Evolutionary conservation across 2,888 invertebrate genomes (phyloP).

Genomic region (Drosophila mulleri): DNA sequence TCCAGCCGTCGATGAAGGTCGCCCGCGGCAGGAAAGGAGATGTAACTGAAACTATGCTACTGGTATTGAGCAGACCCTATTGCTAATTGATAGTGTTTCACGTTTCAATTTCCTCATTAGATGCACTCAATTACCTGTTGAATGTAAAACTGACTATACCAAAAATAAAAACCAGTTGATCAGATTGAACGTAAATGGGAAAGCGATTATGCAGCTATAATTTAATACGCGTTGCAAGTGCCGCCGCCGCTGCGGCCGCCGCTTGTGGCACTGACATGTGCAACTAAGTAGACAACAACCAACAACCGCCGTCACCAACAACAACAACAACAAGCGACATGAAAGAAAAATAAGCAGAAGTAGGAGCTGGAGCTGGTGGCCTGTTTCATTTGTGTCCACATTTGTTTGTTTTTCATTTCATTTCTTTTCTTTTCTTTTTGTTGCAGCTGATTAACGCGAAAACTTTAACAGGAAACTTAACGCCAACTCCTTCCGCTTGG

Average conservation of each 20-base stretch:
- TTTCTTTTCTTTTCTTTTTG: constrained; percentile 49
- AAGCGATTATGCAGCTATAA: constrained; percentile 76
- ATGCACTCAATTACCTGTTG: constrained; percentile 69
- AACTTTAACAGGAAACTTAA: constrained; percentile 71
- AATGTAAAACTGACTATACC: constrained; percentile 52
- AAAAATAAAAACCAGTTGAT: constrained; percentile 71
- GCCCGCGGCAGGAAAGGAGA: background rate
- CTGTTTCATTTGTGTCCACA: constrained; percentile 40
- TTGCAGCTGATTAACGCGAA: constrained; percentile 58
- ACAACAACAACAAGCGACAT: constrained; percentile 5
- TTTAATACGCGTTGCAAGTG: constrained; percentile 42
- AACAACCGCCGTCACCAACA: background rate
- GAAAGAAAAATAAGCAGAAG: constrained; percentile 39
- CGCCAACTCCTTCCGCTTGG: constrained; percentile 73
- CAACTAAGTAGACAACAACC: constrained; percentile 17
- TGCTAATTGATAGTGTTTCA: constrained; percentile 12
- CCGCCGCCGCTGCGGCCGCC: constrained; percentile 22
- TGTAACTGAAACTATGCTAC: constrained; percentile 46
- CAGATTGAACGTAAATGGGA: constrained; percentile 67
- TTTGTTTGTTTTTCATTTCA: constrained; percentile 29
- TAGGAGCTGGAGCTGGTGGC: constrained; percentile 19
- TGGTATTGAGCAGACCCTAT: constrained; percentile 17
- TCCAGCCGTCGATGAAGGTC: constrained; percentile 46
- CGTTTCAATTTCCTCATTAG: constrained; percentile 74
- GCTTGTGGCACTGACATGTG: constrained; percentile 15